phyloP scores from a whole-genome alignment of 2,113 vertebrate genomes.

The Tricholaema leucomelas region DNA sequence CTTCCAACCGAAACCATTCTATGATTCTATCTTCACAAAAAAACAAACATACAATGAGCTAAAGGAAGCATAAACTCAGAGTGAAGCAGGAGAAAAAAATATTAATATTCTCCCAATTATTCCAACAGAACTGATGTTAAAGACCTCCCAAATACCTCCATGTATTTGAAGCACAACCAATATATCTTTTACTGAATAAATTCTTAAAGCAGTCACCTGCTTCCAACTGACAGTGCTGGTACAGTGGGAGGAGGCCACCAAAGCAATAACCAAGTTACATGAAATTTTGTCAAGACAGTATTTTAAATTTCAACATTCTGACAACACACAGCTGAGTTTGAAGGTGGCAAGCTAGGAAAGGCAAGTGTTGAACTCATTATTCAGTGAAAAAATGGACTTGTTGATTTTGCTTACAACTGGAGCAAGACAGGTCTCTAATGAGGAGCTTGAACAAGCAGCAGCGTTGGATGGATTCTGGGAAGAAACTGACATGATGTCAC shows the following conservation, averaged over 20 bases:
- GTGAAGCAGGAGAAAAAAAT: not conserved
- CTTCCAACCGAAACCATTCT: no score
- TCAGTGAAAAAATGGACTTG: not conserved
- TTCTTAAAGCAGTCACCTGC: not conserved
- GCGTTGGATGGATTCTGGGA: not conserved
- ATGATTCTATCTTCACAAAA: not conserved
- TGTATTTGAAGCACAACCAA: not conserved
- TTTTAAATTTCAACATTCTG: not conserved
- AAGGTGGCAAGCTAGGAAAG: not conserved
- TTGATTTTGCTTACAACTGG: not conserved
- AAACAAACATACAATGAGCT: not conserved
- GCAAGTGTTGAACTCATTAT: accelerated
- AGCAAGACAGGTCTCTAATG: not conserved
- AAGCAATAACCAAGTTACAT: not conserved
- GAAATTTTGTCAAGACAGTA: no score
- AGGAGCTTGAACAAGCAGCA: not conserved
- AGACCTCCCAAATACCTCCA: not conserved
- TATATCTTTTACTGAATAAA: not conserved
- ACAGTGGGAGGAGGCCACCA: not conserved
- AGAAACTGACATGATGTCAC: not conserved
- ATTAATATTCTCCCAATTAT: not conserved
- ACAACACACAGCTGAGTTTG: not conserved
- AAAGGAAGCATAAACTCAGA: not conserved
- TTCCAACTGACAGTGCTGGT: not conserved
- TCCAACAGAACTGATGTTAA: not conserved